Percentiles rank a stretch among this genome's conserved stretches.
These are phyloP conservation scores for Tragelaphus imberbis DNA, from an alignment of 2,113 vertebrate genomes.

Conservation along the genomic window DNA sequence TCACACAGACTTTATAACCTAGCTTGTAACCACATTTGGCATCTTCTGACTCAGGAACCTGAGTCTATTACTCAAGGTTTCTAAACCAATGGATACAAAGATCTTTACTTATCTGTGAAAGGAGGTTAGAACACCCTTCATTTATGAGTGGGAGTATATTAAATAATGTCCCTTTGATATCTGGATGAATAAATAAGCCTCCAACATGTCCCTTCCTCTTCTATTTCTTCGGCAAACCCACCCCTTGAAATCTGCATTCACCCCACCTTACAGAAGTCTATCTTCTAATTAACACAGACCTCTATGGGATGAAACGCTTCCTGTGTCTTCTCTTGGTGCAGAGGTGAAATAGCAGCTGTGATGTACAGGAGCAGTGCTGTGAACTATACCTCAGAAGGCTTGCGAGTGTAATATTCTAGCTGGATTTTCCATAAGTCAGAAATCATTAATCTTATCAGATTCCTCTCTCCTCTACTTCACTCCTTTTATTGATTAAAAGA, in stretches of 20 bases:
- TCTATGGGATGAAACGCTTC: not conserved
- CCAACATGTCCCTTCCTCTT: not conserved
- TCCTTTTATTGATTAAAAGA: slow-evolving; percentile 35
- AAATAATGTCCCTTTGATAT: not conserved
- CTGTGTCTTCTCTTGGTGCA: not conserved
- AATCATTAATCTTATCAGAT: slow-evolving; percentile 3
- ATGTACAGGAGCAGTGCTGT: not conserved
- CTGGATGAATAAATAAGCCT: not conserved
- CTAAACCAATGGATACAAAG: not conserved
- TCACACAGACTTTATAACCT: not conserved
- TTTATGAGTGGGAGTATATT: not conserved
- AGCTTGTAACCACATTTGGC: not conserved
- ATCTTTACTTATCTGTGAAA: not conserved
- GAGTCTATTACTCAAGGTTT: not conserved
- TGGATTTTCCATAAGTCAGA: slow-evolving; percentile 49
- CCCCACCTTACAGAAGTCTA: not conserved
- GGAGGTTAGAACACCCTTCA: not conserved
- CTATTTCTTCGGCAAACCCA: not conserved
- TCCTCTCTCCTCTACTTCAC: not conserved
- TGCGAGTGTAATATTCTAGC: not conserved
- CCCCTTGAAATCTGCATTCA: not conserved
- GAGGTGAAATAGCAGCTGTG: not conserved
- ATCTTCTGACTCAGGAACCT: not conserved
- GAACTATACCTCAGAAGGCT: slow-evolving; percentile 37
- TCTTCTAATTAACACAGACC: not conserved